Evolutionary conservation across 2,113 vertebrate genomes (phyloP), one percentile per base, ranked within the genome.

Genomic region (Thryonomys swinderianus): DNA sequence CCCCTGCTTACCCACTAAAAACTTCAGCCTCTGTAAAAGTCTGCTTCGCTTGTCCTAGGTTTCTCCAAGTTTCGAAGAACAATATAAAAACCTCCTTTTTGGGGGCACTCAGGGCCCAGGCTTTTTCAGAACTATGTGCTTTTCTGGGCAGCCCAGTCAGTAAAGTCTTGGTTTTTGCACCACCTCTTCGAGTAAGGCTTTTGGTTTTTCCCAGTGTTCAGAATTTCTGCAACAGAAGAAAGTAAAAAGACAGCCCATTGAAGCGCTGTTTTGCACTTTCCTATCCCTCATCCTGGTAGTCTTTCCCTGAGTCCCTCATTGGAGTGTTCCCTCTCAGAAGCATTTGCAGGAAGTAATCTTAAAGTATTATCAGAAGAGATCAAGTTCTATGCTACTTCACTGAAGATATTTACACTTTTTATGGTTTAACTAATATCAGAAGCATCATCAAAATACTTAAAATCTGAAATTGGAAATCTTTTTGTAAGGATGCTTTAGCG

Each of bases 381-480:
- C 51, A 57, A 48, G 55, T 67, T 34, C 67, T 85, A 32, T 88
- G 37, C 34, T n/a, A 90, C 1, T 6, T 73, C 40, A 93, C 34
- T 62, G 27, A 93, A 96, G 64, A 27, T 27, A 91, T 84, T 69
- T 82, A 81, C 9, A 85, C 6, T 27, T 83, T 85, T 86, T 16
- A 66, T 59, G 53, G 13, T 78, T 76, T 80, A 71, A 88, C 7
- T 93, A 69, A 86, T 83, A 76, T 89, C 11, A 71, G 78, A 92
- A 95, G 40, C 20, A 76, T 78, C 40, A 83, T 78, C 12, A 90
- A 87, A 78, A 81, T 6, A n/a, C 40, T 73, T 91, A 71, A 83
- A 91, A 87, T 66, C 6, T 64, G 32, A 87, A 90, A 71, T 3
- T 73, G 23, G 32, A 87, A 73, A 27, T 87, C 64, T 80, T 5